Percentiles rank a stretch among this genome's conserved stretches.
phyloP scores from a whole-genome alignment of 2,797 vertebrate species.

The Darevskia mixta region DNA sequence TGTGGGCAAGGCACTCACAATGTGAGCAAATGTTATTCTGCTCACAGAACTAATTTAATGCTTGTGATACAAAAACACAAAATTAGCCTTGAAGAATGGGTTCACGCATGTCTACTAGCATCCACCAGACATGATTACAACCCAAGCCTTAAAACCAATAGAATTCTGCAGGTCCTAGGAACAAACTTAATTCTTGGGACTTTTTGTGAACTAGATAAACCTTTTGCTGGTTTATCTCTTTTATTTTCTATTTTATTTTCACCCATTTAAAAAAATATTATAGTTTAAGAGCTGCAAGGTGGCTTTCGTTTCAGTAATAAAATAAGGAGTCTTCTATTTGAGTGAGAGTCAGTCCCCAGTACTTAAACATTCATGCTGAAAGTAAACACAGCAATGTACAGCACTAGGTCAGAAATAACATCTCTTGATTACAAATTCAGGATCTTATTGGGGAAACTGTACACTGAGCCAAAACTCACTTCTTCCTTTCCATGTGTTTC shows the following conservation, averaged over 20 bases:
- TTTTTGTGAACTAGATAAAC: slow-evolving; percentile 52
- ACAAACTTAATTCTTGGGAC: slow-evolving; percentile 33
- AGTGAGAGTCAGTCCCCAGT: slow-evolving; percentile 54
- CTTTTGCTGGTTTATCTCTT: slow-evolving; percentile 49
- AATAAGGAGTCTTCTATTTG: slow-evolving; percentile 69
- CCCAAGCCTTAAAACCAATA: slow-evolving; percentile 67
- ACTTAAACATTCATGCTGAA: slow-evolving; percentile 73
- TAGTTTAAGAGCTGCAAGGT: slow-evolving; percentile 64
- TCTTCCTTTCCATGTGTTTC: slow-evolving; percentile 36
- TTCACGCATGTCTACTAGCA: slow-evolving; percentile 67
- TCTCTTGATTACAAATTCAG: slow-evolving; percentile 55
- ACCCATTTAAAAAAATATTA: slow-evolving; percentile 66
- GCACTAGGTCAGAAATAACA: slow-evolving; percentile 68
- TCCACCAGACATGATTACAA: slow-evolving; percentile 70
- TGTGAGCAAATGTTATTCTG: slow-evolving; percentile 73
- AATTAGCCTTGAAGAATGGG: slow-evolving; percentile 71
- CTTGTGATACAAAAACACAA: slow-evolving; percentile 74
- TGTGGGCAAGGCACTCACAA: slow-evolving; percentile 79
- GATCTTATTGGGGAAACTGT: slow-evolving; percentile 59
- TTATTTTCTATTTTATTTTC: slow-evolving; percentile 62
- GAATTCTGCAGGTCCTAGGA: slow-evolving; percentile 62
- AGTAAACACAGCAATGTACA: slow-evolving; percentile 67
- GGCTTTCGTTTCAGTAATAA: slow-evolving; percentile 68
- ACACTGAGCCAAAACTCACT: slow-evolving; percentile 64
- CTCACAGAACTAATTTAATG: slow-evolving; percentile 76